Base-by-base conservation (phyloP, 2,797 vertebrate species). In the Fundulus diaphanus region DNA sequence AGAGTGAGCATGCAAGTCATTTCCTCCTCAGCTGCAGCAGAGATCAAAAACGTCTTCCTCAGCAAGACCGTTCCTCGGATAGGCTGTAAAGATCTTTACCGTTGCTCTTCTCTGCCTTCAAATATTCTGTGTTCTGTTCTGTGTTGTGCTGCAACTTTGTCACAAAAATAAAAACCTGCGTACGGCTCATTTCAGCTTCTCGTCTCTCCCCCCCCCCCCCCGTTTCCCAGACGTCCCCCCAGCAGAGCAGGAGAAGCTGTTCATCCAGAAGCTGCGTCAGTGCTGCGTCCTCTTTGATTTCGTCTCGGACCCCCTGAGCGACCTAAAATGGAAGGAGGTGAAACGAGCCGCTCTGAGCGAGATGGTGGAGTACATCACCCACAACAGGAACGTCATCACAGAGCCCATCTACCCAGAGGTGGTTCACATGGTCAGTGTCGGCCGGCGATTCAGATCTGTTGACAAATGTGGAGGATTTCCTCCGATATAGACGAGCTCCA, bases 281-380 rank as follows among this genome's bases (percentile, higher is more conserved):
- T 99, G 98, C 92, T 99, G 98, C 77, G 97, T 99, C 82, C 97
- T 99, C 85, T 99, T 99, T 78, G 98, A 99, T 94, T 99, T 99
- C 65, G 95, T 99, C 84, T 98, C 98, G 0, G 98, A 99, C 92
- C 98, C 98, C 24, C 95, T 99, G 85, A 99, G 98, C 78, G 98
- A 99, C 93, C 96, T 99, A 18, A 99, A 99, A 96, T 99, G 98
- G 98, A 99, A 99, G 94, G 98, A 99, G 92, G 98, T 99, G 86
- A 99, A 99, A 78, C 94, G 98, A 83, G 97, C 98, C 7, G 98
- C 98, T 15, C 92, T 99, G 73, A 99, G 98, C 92, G 98, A 99
- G 92, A 99, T 99, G 98, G 98, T 99, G 90, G 98, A 99, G 85
- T 99, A 98, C 78, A 98, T 99, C 94, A 99, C 98, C 69, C 98